phyloP scores from a whole-genome alignment of 1,140 invertebrate species.

The Philopotamus ludificatus region DNA sequence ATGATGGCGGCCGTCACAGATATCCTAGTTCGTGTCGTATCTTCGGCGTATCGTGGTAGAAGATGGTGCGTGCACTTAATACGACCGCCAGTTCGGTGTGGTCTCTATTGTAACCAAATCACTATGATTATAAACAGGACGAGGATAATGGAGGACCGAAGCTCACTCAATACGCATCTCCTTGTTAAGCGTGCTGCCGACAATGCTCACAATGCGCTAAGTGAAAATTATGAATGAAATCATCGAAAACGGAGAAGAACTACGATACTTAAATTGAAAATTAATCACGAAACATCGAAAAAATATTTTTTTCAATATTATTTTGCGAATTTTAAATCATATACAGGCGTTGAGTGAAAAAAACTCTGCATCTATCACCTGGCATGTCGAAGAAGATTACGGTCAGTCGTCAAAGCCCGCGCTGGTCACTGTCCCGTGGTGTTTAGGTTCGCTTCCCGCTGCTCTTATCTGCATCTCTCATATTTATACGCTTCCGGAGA shows the following conservation, averaged over 20 bases:
- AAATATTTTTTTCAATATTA: too few species aligned
- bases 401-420: background rate
- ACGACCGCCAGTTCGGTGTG: conserved; percentile 2
- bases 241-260: background rate
- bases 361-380: too few species aligned
- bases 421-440: background rate
- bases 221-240: conserved; percentile 8
- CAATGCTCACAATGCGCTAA: conserved; percentile 1
- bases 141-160: conserved; percentile 2
- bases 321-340: too few species aligned
- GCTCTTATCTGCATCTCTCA: background rate
- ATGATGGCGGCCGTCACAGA: too few species aligned
- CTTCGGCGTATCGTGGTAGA: too few species aligned
- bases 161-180: background rate
- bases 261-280: too few species aligned
- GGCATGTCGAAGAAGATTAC: background rate
- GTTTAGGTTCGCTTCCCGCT: conserved; percentile 3
- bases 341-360: too few species aligned
- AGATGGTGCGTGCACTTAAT: conserved; percentile 17
- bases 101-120: conserved; percentile 25
- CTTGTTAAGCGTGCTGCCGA: background rate
- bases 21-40: too few species aligned
- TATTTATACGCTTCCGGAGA: conserved; percentile 18
- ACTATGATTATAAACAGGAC: conserved; percentile 6
- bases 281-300: too few species aligned